These are phyloP conservation scores for Verasper variegatus DNA, from an alignment of 2,113 vertebrate species.

Conservation along the genomic window DNA sequence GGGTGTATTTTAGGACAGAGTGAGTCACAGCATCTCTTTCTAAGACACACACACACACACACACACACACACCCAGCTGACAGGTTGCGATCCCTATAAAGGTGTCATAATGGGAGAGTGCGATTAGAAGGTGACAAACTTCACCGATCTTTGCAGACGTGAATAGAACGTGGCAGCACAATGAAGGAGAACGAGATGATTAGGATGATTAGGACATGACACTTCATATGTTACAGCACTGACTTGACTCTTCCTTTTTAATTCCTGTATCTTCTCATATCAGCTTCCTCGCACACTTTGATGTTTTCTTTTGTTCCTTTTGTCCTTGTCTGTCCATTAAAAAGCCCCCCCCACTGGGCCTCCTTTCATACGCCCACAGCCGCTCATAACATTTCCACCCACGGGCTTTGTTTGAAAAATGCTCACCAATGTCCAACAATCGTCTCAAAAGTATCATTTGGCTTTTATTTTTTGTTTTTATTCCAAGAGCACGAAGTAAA, in stretches of 20 bases:
- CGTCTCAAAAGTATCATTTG: conserved; percentile 31
- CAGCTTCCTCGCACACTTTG: conserved; percentile 5
- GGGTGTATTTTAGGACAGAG: neutral
- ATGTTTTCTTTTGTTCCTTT: conserved; percentile 13
- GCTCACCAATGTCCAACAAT: conserved; percentile 33
- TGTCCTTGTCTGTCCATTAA: conserved; percentile 23
- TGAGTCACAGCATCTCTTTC: conserved; percentile 18
- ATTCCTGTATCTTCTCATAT: conserved; percentile 16
- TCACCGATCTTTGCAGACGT: conserved; percentile 48
- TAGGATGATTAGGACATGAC: neutral
- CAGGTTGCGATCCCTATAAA: conserved; percentile 45
- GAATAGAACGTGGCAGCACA: conserved; percentile 17
- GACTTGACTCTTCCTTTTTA: conserved; percentile 2
- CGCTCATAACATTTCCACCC: conserved; percentile 51
- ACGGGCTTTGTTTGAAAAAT: conserved; percentile 44
- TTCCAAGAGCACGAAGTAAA: neutral
- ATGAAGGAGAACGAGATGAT: neutral
- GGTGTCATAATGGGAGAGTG: conserved; percentile 43
- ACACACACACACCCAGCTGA: conserved; percentile 41
- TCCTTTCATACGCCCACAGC: conserved; percentile 47
- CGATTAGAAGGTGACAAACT: conserved; percentile 47
- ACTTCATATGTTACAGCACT: neutral
- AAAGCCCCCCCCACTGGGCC: conserved; percentile 28
- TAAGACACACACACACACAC: neutral
- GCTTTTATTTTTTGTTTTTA: neutral